These are phyloP conservation scores for Bombyx mandarina DNA, from an alignment of 1,140 invertebrate genomes.

Conservation along the genomic window DNA sequence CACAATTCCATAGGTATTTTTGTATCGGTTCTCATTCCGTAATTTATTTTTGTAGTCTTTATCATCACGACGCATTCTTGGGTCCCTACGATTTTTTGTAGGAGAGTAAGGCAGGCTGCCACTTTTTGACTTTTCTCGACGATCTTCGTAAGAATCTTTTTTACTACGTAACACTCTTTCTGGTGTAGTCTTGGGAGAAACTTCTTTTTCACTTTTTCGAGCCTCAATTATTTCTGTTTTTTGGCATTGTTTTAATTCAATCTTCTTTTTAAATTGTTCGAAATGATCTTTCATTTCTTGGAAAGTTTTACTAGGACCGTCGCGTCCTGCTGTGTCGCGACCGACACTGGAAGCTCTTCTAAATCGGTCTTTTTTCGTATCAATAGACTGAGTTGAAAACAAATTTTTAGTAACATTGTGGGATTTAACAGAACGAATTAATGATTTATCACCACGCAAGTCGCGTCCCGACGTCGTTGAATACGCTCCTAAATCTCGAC, in stretches of 20 bases:
- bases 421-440: slow-evolving; percentile 5
- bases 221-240: slow-evolving; percentile 5
- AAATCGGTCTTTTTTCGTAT: slow-evolving; percentile 19
- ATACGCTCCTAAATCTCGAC: slow-evolving; percentile 13
- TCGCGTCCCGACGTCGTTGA: slow-evolving; percentile 16
- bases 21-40: slow-evolving; percentile 13
- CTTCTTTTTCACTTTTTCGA: too few relatives aligned
- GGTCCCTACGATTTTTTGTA: slow-evolving; percentile 28
- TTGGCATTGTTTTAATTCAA: slow-evolving; percentile 7
- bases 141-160: slow-evolving; percentile 15
- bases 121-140: slow-evolving; percentile 4
- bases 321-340: slow-evolving; percentile 26
- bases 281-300: slow-evolving; percentile 54
- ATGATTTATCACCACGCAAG: slow-evolving; percentile 11
- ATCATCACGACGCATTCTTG: slow-evolving; percentile 27
- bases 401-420: background rate
- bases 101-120: slow-evolving; percentile 18
- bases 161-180: slow-evolving; percentile 6
- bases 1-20: slow-evolving; percentile 41
- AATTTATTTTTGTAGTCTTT: slow-evolving; percentile 20
- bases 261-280: slow-evolving; percentile 28
- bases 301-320: slow-evolving; percentile 25
- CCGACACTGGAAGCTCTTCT: slow-evolving; percentile 51
- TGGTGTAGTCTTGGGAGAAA: background rate
- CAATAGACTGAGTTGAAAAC: background rate